phyloP scores from a whole-genome alignment of 1,140 invertebrate species.

The Hestina assimilis region DNA sequence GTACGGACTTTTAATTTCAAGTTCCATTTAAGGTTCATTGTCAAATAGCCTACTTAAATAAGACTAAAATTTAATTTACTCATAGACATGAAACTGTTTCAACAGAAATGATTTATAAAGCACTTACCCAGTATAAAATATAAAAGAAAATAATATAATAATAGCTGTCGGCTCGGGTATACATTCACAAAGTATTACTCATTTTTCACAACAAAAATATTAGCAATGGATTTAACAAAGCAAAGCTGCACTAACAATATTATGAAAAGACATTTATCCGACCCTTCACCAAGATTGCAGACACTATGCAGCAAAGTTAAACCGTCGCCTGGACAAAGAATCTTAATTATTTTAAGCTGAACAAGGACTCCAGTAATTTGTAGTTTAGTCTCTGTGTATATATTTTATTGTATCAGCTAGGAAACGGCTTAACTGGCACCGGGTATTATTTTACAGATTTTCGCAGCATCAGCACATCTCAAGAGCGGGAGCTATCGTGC shows the following conservation, averaged over 20 bases:
- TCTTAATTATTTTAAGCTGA: slow-evolving; percentile 73
- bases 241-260: slow-evolving; percentile 17
- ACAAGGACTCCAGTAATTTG: slow-evolving; percentile 59
- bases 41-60: background rate
- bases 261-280: slow-evolving; percentile 32
- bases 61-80: no score
- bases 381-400: slow-evolving; percentile 56
- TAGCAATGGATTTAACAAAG: slow-evolving; percentile 19
- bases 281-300: slow-evolving; percentile 34
- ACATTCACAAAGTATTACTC: background rate
- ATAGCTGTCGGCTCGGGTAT: background rate
- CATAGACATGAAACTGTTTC: no score
- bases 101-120: no score
- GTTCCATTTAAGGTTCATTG: background rate
- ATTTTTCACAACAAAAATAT: slow-evolving; percentile 20
- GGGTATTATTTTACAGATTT: slow-evolving; percentile 69
- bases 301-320: slow-evolving; percentile 38
- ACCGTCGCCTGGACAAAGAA: slow-evolving; percentile 59
- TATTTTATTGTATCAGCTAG: slow-evolving; percentile 67
- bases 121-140: background rate
- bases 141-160: background rate
- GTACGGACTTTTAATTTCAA: slow-evolving; percentile 15
- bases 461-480: slow-evolving; percentile 56
- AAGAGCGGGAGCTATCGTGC: slow-evolving; percentile 44
- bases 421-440: slow-evolving; percentile 46